These are phyloP conservation scores for Microplitis deprimator DNA, from an alignment of 2,888 invertebrate species.

Conservation along the genomic window DNA sequence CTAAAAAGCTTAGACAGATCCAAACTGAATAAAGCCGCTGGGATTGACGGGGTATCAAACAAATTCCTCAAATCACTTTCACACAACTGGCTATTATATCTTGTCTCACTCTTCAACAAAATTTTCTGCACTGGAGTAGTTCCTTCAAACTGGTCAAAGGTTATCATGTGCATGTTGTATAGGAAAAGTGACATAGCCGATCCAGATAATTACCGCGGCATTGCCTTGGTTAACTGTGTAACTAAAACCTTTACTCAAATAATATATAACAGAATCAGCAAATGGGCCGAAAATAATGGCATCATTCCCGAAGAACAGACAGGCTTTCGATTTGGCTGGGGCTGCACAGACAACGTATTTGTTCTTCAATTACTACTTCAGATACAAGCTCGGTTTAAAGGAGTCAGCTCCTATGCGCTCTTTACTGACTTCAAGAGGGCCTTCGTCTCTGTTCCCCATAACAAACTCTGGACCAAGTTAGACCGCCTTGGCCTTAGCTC, in stretches of 20 bases:
- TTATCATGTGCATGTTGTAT: conserved; percentile 21
- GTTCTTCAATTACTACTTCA: too few relatives aligned
- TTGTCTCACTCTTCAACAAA: conserved; percentile 18
- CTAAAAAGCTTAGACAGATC: too few relatives aligned
- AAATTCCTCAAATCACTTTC: conserved; percentile 18
- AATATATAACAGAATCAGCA: conserved; percentile 1
- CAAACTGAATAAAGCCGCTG: conserved; percentile 6
- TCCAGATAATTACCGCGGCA: conserved; percentile 21
- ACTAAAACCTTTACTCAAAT: conserved; percentile 16
- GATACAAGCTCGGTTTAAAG: too few relatives aligned
- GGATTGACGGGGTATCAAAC: background rate
- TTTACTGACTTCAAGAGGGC: too few relatives aligned
- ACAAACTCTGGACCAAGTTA: too few relatives aligned
- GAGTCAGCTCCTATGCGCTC: too few relatives aligned
- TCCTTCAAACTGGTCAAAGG: background rate
- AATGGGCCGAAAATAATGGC: conserved; percentile 3
- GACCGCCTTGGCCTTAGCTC: too few relatives aligned
- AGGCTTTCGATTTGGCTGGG: background rate
- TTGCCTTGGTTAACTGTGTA: conserved; percentile 8
- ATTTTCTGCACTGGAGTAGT: background rate
- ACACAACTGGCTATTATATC: conserved; percentile 1
- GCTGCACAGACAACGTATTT: background rate
- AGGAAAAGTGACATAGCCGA: conserved; percentile 25
- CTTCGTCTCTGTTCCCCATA: too few relatives aligned
- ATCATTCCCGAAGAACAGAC: background rate